A percentile compares a stretch with the other conserved stretches of the same genome.
phyloP scores from a whole-genome alignment of 2,113 vertebrate species.

The Indri indri region DNA sequence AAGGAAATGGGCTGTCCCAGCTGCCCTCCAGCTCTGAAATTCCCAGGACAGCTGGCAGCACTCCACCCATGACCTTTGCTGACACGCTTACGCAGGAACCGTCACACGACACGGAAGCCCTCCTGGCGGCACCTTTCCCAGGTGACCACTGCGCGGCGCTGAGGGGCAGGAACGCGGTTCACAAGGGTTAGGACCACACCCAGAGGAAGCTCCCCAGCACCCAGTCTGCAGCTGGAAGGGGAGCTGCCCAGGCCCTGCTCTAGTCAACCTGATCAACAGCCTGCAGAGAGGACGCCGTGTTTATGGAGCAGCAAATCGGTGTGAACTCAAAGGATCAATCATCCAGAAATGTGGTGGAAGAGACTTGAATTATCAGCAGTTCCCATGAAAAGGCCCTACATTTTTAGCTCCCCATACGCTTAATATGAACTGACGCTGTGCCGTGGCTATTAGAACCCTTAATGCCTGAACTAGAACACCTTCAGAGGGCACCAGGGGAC shows the following conservation, averaged over 20 bases:
- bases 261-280: not conserved
- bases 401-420: not conserved
- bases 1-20: not conserved
- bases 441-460: not conserved
- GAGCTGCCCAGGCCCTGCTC: not conserved
- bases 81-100: accelerated
- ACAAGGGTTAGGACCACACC: not conserved
- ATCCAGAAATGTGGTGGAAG: not conserved
- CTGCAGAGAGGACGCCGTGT: too few relatives aligned
- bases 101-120: not conserved
- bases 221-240: not conserved
- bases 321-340: not conserved
- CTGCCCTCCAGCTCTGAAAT: not conserved
- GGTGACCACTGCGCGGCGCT: not conserved
- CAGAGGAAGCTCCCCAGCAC: not conserved
- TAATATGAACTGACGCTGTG: not conserved
- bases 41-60: not conserved
- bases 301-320: not conserved
- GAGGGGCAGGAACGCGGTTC: too few relatives aligned
- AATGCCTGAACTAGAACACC: not conserved
- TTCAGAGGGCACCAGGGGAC: too few relatives aligned
- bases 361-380: not conserved
- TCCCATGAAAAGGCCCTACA: not conserved
- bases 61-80: not conserved
- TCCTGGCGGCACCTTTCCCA: not conserved